Base-by-base conservation (phyloP, 2,888 invertebrate genomes). In the Anaspis maculata region DNA sequence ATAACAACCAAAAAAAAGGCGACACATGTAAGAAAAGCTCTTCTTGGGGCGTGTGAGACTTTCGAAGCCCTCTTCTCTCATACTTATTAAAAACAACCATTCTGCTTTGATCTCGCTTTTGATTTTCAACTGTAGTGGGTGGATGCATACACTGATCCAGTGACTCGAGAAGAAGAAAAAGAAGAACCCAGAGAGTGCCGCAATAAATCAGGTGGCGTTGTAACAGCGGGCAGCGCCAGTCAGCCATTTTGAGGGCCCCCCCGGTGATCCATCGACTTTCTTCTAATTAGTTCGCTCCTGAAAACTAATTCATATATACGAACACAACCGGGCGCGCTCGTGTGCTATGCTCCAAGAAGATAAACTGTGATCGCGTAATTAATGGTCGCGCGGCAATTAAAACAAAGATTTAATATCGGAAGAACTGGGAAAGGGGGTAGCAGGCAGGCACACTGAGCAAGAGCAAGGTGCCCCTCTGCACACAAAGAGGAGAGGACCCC, bases 361-460 rank as follows among this genome's bases (percentile, higher is more conserved):
- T 54, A 54, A 54, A 60, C 54, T 54, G 56, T 52, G 54, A 61
- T 58, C 49, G n/a, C n/a, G 53, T 58, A 60, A 61, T 61, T 61
- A 61, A 61, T 61, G 52, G 55, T 39, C 40, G 60, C n/a, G n/a
- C n/a, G n/a, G n/a, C 60, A 63, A 63, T 64, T 64, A 64, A 59
- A 63, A 56, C 57, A 52, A 58, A 61, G 62, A 63, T 63, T 61
- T 64, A 62, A 59, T 60, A 59, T 56, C 52, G 59, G 51, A 50
- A 51, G 46, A 10, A 24, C 4, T 5, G 24, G 24, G 24, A n/a
- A n/a, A n/a, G n/a, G n/a, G n/a, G n/a, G n/a, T n/a, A n/a, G n/a
- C n/a, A n/a, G n/a, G n/a, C n/a, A n/a, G n/a, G n/a, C n/a, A n/a
- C n/a, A n/a, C n/a, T n/a, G n/a, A n/a, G n/a, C n/a, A n/a, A n/a